These are phyloP conservation scores for Thryonomys swinderianus DNA, from an alignment of 2,113 vertebrate genomes.

Conservation along the genomic window DNA sequence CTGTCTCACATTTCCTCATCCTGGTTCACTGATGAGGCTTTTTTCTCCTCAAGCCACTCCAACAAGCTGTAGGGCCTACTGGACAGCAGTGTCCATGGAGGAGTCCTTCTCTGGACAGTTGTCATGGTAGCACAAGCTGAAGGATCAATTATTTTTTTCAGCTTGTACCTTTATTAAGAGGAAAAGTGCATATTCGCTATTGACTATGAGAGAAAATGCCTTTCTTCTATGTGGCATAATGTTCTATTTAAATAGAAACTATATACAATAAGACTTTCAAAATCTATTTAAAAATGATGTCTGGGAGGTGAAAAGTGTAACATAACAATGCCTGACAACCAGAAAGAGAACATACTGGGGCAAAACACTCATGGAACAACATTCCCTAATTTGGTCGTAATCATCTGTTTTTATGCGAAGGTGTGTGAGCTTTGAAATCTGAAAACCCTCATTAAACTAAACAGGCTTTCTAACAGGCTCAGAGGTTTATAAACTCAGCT, in stretches of 20 bases:
- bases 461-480: slow-evolving; percentile 66
- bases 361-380: slow-evolving; percentile 65
- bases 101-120: slow-evolving; percentile 77
- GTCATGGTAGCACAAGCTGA: slow-evolving; percentile 83
- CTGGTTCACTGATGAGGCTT: background rate
- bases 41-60: slow-evolving; percentile 44
- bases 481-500: slow-evolving; percentile 70
- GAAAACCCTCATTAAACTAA: slow-evolving; percentile 78
- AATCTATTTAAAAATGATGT: slow-evolving; percentile 68
- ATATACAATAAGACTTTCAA: slow-evolving; percentile 71
- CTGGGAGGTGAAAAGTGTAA: slow-evolving; percentile 61
- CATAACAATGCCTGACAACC: slow-evolving; percentile 67
- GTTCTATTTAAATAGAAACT: slow-evolving; percentile 54
- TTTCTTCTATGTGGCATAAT: slow-evolving; percentile 59
- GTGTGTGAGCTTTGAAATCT: slow-evolving; percentile 77
- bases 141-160: slow-evolving; percentile 71
- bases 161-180: slow-evolving; percentile 78
- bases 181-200: slow-evolving; percentile 76
- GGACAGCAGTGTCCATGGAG: slow-evolving; percentile 75
- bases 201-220: slow-evolving; percentile 67
- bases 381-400: slow-evolving; percentile 79
- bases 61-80: slow-evolving; percentile 60
- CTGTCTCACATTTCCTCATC: background rate
- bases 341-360: slow-evolving; percentile 64
- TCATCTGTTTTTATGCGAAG: slow-evolving; percentile 76